Percentiles rank a stretch among this genome's conserved stretches.
These are phyloP conservation scores for Monarcha castaneiventris DNA, from an alignment of 2,113 vertebrate genomes.

Conservation along the genomic window DNA sequence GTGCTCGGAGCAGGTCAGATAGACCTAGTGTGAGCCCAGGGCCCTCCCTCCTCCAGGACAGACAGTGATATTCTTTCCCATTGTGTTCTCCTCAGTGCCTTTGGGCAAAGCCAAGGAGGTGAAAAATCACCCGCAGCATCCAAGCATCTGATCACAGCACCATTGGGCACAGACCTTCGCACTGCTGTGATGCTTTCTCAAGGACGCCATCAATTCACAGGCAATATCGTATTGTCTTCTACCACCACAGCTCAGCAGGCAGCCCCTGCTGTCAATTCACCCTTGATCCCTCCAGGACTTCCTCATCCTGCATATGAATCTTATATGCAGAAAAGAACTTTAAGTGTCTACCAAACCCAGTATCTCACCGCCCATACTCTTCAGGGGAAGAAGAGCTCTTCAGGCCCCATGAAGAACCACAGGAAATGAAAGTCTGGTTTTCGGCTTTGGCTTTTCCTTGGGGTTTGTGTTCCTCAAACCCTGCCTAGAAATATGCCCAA, in stretches of 20 bases:
- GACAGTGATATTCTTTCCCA: not conserved
- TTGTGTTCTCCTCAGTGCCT: not conserved
- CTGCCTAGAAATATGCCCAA: not conserved
- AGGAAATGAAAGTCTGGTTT: not conserved
- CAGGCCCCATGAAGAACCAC: not conserved
- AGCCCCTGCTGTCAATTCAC: not conserved
- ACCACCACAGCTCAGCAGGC: constrained; percentile 37
- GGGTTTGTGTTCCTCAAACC: not conserved
- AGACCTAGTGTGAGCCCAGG: fast-evolving
- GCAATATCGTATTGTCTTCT: constrained; percentile 14
- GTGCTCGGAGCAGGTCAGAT: not conserved
- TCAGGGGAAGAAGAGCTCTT: not conserved
- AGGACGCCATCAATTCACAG: constrained; percentile 42
- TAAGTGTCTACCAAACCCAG: not conserved
- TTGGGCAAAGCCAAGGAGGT: not conserved
- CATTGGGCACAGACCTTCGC: not conserved
- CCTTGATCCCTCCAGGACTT: not conserved
- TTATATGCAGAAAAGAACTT: not conserved
- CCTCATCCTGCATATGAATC: not conserved
- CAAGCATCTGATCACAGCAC: not conserved
- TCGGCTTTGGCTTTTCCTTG: not conserved
- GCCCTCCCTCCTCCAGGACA: not conserved
- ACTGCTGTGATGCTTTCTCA: not conserved
- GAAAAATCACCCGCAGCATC: constrained; percentile 22
- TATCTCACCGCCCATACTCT: fast-evolving